Conservation (phyloP, 2,113 vertebrate genomes). For the Podocnemis expansa region DNA sequence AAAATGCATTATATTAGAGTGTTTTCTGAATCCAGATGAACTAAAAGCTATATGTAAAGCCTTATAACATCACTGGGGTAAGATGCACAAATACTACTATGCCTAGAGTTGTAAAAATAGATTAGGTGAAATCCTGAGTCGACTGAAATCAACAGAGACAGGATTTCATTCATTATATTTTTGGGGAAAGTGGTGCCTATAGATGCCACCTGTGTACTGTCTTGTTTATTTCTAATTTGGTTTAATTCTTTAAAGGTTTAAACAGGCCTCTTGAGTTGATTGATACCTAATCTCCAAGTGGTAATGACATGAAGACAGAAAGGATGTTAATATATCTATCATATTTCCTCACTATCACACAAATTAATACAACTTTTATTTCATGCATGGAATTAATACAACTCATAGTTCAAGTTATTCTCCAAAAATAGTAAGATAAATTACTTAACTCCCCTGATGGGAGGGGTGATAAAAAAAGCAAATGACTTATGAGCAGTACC, state of each 20-base stretch:
- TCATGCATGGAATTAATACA: neutral
- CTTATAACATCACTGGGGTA: neutral
- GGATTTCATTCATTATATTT: neutral
- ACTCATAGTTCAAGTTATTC: neutral
- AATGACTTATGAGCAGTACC: neutral
- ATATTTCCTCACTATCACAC: neutral
- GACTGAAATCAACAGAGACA: neutral
- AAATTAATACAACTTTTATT: neutral
- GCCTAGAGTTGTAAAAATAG: neutral
- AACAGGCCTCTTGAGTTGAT: neutral
- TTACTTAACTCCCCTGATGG: neutral
- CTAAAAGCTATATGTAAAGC: neutral
- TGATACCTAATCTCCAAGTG: neutral
- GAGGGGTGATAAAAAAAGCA: neutral
- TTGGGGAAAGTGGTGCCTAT: neutral
- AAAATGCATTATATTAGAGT: neutral
- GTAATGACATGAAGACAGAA: neutral
- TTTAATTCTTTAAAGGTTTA: neutral
- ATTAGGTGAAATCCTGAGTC: neutral
- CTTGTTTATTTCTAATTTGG: neutral
- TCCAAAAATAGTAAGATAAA: neutral
- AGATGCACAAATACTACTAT: neutral
- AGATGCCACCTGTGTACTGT: neutral
- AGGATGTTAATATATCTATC: neutral
- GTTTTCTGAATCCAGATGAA: conserved; percentile 2